Evolutionary conservation across 2,797 vertebrate genomes (phyloP).

Genomic region (Oreonectes daqikongensis): DNA sequence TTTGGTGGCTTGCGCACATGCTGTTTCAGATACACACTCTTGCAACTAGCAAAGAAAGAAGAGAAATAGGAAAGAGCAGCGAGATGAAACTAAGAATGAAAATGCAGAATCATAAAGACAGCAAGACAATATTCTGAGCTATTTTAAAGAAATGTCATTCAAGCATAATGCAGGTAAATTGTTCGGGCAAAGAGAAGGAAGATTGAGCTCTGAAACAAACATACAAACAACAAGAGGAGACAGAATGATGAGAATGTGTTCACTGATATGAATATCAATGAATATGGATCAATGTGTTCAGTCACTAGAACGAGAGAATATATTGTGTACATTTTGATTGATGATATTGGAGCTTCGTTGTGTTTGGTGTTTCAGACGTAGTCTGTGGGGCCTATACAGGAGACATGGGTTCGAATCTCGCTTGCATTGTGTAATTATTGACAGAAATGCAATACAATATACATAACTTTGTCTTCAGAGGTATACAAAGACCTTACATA

Average conservation of each 20-base stretch:
- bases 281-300: slow-evolving; percentile 2
- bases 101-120: slow-evolving; percentile 8
- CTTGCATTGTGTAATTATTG: too few species aligned
- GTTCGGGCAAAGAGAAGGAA: slow-evolving; percentile 3
- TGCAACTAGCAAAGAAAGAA: slow-evolving; percentile 19
- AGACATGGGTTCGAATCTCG: not conserved
- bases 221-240: not conserved
- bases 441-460: too few species aligned
- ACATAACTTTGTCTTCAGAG: too few species aligned
- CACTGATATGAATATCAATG: slow-evolving; percentile 1
- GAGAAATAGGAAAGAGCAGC: not conserved
- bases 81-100: slow-evolving; percentile 16
- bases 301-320: not conserved
- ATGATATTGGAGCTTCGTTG: not conserved
- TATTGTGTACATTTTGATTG: not conserved
- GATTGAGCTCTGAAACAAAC: not conserved
- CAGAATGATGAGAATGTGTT: slow-evolving; percentile 1
- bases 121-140: slow-evolving; percentile 11
- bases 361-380: not conserved
- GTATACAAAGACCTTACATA: too few species aligned
- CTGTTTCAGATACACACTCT: slow-evolving; percentile 7
- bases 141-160: slow-evolving; percentile 34
- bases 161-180: slow-evolving; percentile 33
- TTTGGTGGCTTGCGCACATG: slow-evolving; percentile 21
- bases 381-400: not conserved